Base-by-base conservation (phyloP, 2,797 vertebrate species). In the Phaenicophaeus curvirostris region DNA sequence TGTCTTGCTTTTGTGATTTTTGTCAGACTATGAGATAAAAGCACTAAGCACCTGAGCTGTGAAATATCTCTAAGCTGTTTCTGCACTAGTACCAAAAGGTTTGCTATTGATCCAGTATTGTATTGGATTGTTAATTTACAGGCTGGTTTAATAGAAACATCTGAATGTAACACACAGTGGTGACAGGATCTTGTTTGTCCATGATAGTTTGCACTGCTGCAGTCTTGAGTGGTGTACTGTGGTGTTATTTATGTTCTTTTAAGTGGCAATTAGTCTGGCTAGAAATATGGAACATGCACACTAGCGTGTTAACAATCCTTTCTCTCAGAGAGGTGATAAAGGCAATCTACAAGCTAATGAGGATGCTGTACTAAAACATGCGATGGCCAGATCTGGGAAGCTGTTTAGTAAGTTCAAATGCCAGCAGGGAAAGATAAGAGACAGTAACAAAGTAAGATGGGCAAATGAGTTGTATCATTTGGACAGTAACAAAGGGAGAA, bases 241-340 rank as follows among this genome's bases (percentile, higher is more conserved):
- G 25, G 53, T 57, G 37, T 83, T 85, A 69, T 68, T 96, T 85
- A 69, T 55, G 54, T 74, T 94, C 39, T 74, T 30, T 58, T 69
- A 87, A 69, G 78, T 53, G 63, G 21, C 55, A 81, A 87, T 94
- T 86, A 79, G 21, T 84, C 67, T 90, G 62, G 74, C 58, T 87
- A 67, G 59, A 92, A 91, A 69, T 37, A 37, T 7, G 4, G 76
- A 85, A 63, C 33, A 58, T 30, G 27, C 62, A 78, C 16, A 65
- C 30, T 8, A 83, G 51, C 66, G 65, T 6, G 7, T 73, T 90
- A 88, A 85, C 31, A 75, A 65, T 18, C 35, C 44, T 42, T 91
- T 86, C 30, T 75, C 76, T 94, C 85, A 83, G 54, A 76, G 78
- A 91, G 51, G 48, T 54, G 71, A 73, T 67, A 75, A 89, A 94